A percentile compares a stretch with the other conserved stretches of the same genome.
phyloP scores from a whole-genome alignment of 1,140 invertebrate genomes.

The Oedothorax gibbosus region DNA sequence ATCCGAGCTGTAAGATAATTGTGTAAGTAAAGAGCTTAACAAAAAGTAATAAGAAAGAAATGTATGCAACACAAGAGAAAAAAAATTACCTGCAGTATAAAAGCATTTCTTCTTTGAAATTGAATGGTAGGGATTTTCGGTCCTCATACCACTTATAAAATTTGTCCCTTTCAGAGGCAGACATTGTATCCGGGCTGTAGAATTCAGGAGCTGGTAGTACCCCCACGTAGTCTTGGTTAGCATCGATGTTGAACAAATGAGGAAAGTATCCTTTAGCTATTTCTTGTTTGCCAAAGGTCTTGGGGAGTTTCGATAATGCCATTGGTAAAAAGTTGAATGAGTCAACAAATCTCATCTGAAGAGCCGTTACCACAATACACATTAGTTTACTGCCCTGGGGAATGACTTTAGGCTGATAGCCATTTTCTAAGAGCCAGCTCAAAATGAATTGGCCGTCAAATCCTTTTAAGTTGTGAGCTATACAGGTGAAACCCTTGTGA shows the following conservation, averaged over 20 bases:
- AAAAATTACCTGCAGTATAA: not conserved
- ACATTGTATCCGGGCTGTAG: not conserved
- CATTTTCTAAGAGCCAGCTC: slow-evolving; percentile 4
- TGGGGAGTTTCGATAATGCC: slow-evolving; percentile 27
- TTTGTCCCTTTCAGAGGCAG: not conserved
- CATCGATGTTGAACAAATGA: slow-evolving; percentile 38
- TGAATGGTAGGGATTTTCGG: not conserved
- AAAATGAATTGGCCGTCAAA: slow-evolving; percentile 39
- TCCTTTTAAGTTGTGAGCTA: slow-evolving; percentile 45
- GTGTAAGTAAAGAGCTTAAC: not conserved
- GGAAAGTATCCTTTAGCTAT: slow-evolving; percentile 48
- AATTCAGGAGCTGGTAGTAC: not conserved
- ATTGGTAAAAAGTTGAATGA: slow-evolving; percentile 60
- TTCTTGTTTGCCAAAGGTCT: slow-evolving; percentile 30
- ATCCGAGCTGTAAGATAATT: slow-evolving; percentile 26
- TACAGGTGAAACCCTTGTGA: not conserved
- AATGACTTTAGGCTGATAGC: slow-evolving; percentile 9
- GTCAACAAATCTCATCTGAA: not conserved
- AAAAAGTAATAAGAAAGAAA: not conserved
- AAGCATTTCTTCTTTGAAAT: slow-evolving; percentile 23
- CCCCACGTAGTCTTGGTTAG: slow-evolving; percentile 23
- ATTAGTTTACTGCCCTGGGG: not conserved
- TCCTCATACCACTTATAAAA: slow-evolving; percentile 12
- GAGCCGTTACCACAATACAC: not conserved
- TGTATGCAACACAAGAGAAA: not conserved